Evolutionary conservation across 2,888 invertebrate species (phyloP), one percentile per base, ranked within the genome.

Genomic region (Sminthurinus aureus): DNA sequence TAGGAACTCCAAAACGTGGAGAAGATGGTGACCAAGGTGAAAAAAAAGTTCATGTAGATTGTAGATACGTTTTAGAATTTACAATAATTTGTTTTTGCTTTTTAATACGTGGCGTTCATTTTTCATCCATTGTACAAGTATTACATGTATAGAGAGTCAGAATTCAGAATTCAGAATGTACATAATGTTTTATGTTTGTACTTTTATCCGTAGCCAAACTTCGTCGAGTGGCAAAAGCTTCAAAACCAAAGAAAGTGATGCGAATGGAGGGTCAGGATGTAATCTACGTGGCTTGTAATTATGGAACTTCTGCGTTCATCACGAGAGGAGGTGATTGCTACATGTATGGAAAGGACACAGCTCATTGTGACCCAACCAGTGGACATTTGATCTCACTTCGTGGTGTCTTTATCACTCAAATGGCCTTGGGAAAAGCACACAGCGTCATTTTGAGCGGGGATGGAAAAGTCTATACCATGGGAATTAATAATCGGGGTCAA

Each of bases 401-500:
- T 84, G 94, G 95, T 78, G 93, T 95, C 86, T 92, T 92, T 86
- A 92, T 96, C 22, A 91, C 91, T 0, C 92, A 94, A 91, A 94
- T 98, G 4, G 94, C 96, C 0, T 91, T 99, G 84, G 99, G 99
- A 2, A 99, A 99, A 91, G 98, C 98, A 0, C 99, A 99, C 89
- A 95, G 96, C n/a, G 95, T 96, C 0, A 96, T 94, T 0, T 91
- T 99, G 15, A 96, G 95, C 18, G 94, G 93, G 88, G 95, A 95
- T 89, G 99, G 99, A 0, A 94, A 95, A 88, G 94, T 98, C 3
- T 98, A 95, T 90, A 97, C 98, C 0, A 98, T 98, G 91, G 99
- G 99, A 8, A 95, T 98, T 85, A 99, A 99, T 91, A 98, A 99
- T 90, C 97, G 98, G 90, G 98, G 98, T 0, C 99, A 99, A 90